Conservation (phyloP, 1,140 invertebrate genomes). For the Drosophila aff. region DNA sequence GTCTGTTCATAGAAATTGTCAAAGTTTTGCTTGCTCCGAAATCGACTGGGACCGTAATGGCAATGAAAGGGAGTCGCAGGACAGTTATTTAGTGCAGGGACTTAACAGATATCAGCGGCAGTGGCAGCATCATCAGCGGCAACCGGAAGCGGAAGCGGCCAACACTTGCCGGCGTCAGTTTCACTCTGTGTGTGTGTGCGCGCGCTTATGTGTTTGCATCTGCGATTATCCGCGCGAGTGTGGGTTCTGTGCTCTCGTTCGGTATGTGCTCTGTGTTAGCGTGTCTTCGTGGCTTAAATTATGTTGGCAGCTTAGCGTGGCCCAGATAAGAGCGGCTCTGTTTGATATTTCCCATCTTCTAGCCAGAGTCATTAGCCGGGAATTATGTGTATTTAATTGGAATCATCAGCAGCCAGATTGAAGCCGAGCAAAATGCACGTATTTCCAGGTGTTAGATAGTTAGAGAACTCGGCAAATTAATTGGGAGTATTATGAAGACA, state of each 20-base stretch:
- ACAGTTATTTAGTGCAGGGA: slow-evolving; percentile 77
- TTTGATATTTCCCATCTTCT: slow-evolving; percentile 52
- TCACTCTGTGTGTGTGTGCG: slow-evolving; percentile 10
- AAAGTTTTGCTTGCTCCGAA: slow-evolving; percentile 59
- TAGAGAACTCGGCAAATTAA: neutral
- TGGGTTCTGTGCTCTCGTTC: slow-evolving; percentile 2
- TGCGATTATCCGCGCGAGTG: slow-evolving; percentile 24
- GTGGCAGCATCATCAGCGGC: slow-evolving; percentile 36
- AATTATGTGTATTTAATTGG: slow-evolving; percentile 72
- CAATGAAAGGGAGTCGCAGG: slow-evolving; percentile 1
- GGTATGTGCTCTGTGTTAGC: slow-evolving; percentile 10
- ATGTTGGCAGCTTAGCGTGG: slow-evolving; percentile 69
- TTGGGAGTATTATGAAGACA: slow-evolving; percentile 10
- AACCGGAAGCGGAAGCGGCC: slow-evolving; percentile 70
- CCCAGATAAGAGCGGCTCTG: slow-evolving; percentile 52
- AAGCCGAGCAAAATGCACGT: slow-evolving; percentile 5
- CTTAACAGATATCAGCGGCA: slow-evolving; percentile 58
- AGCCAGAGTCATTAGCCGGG: slow-evolving; percentile 50
- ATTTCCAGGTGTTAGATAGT: slow-evolving; percentile 16
- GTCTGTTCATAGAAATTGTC: slow-evolving; percentile 67
- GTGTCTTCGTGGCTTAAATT: slow-evolving; percentile 55
- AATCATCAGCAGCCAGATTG: slow-evolving; percentile 44
- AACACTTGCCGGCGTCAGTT: slow-evolving; percentile 53
- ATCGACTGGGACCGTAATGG: slow-evolving; percentile 34
- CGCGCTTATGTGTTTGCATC: slow-evolving; percentile 20